phyloP scores from a whole-genome alignment of 2,113 vertebrate species.

The Romanogobio albipinnatus region DNA sequence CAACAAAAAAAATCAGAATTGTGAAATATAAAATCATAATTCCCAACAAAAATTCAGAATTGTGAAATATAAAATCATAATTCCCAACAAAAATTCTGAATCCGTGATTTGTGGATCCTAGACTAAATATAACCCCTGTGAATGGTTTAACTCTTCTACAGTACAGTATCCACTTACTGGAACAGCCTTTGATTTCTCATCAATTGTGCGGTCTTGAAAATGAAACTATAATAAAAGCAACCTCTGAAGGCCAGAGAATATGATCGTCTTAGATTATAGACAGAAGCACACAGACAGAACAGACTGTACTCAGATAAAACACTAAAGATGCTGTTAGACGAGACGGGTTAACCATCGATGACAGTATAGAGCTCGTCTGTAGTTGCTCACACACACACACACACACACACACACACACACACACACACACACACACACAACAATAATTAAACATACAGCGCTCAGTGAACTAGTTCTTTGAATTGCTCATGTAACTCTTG shows the following conservation, averaged over 20 bases:
- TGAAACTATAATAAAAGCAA: background rate
- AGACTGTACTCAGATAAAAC: background rate
- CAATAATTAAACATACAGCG: conserved; percentile 51
- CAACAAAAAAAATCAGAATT: no score
- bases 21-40: no score
- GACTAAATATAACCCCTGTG: no score
- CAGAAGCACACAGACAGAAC: background rate
- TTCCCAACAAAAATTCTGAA: no score
- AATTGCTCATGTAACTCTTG: background rate
- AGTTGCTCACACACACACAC: background rate
- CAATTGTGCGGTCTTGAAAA: background rate
- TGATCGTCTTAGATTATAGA: background rate
- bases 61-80: no score
- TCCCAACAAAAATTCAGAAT: no score
- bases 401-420: no score
- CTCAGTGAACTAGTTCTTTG: conserved; percentile 9
- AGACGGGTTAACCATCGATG: background rate
- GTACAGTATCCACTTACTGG: background rate
- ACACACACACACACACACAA: no score
- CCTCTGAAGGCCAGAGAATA: background rate
- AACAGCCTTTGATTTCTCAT: background rate
- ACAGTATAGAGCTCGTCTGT: background rate
- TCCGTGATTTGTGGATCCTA: no score
- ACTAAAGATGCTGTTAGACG: background rate
- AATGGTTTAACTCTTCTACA: background rate